Evolutionary conservation across 2,113 vertebrate species (phyloP), one percentile per base, ranked within the genome.

Genomic region (Corythoichthys haematopterus): DNA sequence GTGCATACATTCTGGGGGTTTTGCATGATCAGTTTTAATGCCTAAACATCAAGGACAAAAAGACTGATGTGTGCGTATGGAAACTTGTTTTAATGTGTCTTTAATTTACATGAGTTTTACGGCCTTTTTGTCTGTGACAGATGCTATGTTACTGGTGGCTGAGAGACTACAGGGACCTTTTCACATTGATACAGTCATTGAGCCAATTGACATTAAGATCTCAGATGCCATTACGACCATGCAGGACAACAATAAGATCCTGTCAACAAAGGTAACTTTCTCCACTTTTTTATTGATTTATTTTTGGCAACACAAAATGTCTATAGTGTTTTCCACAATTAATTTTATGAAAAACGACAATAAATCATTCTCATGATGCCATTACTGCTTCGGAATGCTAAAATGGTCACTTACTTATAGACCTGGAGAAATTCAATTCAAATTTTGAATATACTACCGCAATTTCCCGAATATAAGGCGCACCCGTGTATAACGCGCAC

Each of bases 211-310:
- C 72, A 89, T 96, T 84, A 98, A 99, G 91, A 99, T 99, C 88
- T 98, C 97, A 4, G 96, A 98, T 70, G 96, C 97, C 83, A 98
- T 99, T 80, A 95, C 96, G 94, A 93, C 91, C 87, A 95, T 99
- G 96, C 97, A 98, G 84, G 96, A 96, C 61, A 98, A 97, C 93
- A 98, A 95, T 88, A 91, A 95, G 86, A 94, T 95, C 45, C 93
- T 99, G 78, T 98, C 97, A 16, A 92, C 93, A 74, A 98, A 97
- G 97, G 96, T 98, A 94, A 0, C 1, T 36, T 57, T 36, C 40
- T 55, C 56, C 58, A 78, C 71, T 82, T 66, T 71, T 51, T 51
- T 14, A 51, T 16, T 16, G 1, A 78, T 62, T 28, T 43, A 52
- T 12, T 7, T 20, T 2, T 53, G n/a, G 43, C 62, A 8, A 0